Evolutionary conservation across 2,888 invertebrate genomes (phyloP), one percentile per base, ranked within the genome.

Genomic region (Physocephala rufipes): DNA sequence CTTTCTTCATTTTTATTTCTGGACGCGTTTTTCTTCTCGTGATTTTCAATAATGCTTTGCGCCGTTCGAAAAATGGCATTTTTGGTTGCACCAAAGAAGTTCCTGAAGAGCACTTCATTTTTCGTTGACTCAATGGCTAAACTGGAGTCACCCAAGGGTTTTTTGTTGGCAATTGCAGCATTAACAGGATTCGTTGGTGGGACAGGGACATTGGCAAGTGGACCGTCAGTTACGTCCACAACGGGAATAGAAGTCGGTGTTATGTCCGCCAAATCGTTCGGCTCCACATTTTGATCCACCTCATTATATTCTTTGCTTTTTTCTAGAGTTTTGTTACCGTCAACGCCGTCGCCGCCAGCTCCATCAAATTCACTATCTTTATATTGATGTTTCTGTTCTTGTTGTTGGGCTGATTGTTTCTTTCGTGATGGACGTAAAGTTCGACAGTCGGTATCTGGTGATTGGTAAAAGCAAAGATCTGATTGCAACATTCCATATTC

Each of bases 11-110:
- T 81, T 63, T 81, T 85, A 73, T 84, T 84, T 74, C 86, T 86
- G 45, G 85, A 82, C 12, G 86, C 83, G 78, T 83, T 86, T 76
- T 86, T 86, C 76, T 86, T 86, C 74, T 86, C 86, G 66, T 86
- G 86, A 74, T 86, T 86, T 51, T 86, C 86, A 28, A 86, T 86
- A 43, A 86, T 86, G 75, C 85, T 86, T 71, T 86, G 86, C n/a
- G 86, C 86, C 16, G 86, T 86, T 43, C 86, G 86, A 69, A 86
- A 86, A 13, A 86, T 86, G 21, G 86, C 86, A 76, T 86, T 86
- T 74, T 86, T 86, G 2, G 86, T 86, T 67, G 86, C 86, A 28
- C 86, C 86, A 70, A 86, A 86, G 75, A 85, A 85, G 72, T 84
- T 86, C 74, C 86, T 86, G 51, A 86, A 86, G n/a, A 86, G 78